Conservation (phyloP, 2,113 vertebrate species). For the Chionis minor region DNA sequence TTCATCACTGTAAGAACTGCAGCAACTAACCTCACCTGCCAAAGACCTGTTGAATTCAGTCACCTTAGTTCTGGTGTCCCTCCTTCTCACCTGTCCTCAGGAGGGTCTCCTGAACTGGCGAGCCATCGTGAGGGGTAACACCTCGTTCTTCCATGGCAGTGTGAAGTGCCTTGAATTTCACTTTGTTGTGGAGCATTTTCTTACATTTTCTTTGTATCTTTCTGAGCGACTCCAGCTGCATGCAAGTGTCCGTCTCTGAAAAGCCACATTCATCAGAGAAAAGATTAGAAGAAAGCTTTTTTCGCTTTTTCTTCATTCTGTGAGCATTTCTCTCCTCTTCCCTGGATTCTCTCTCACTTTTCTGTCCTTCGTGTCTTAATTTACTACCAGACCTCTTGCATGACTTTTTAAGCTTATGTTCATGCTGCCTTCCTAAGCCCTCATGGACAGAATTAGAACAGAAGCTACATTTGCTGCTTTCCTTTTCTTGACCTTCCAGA, state of each 20-base stretch:
- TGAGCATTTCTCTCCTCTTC: constrained; percentile 22
- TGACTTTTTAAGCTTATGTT: not conserved
- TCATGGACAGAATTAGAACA: constrained; percentile 34
- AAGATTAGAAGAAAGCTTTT: not conserved
- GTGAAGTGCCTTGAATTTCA: constrained; percentile 22
- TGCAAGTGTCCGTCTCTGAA: constrained; percentile 6
- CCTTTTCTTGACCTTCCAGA: constrained; percentile 21
- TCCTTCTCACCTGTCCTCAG: constrained; percentile 33
- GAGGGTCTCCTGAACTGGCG: not conserved
- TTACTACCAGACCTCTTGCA: constrained; percentile 58
- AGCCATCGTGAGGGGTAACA: not conserved
- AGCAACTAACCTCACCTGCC: not conserved
- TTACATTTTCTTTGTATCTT: constrained; percentile 56
- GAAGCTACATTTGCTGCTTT: constrained; percentile 29
- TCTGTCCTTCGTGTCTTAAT: constrained; percentile 31
- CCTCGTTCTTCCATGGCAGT: not conserved
- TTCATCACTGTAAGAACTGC: not conserved
- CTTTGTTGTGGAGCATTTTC: constrained; percentile 34
- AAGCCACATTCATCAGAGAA: constrained; percentile 35
- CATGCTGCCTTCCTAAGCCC: constrained; percentile 12
- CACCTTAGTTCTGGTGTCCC: not conserved
- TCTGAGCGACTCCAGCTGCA: not conserved
- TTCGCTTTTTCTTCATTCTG: constrained; percentile 55
- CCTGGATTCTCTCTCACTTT: constrained; percentile 12
- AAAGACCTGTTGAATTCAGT: not conserved